Conservation (phyloP, 2,888 invertebrate species). For the Psylliodes chrysocephalus region DNA sequence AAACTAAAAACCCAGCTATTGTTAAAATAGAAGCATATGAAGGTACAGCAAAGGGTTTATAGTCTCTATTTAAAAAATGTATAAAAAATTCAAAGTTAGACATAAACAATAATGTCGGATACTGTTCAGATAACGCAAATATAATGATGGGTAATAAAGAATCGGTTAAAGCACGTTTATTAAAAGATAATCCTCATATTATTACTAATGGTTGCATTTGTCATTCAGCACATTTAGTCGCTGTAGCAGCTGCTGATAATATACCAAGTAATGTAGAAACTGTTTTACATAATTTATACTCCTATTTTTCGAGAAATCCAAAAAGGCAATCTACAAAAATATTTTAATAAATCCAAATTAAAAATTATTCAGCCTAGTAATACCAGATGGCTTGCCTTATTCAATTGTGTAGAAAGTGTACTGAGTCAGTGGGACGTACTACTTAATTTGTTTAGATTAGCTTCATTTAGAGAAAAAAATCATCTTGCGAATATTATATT, state of each 20-base stretch:
- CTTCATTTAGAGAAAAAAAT: constrained; percentile 23
- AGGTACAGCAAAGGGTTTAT: constrained; percentile 34
- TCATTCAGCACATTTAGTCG: constrained; percentile 32
- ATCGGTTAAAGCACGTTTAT: constrained; percentile 32
- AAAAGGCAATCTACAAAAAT: constrained; percentile 37
- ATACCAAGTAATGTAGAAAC: constrained; percentile 31
- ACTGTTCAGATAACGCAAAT: constrained; percentile 33
- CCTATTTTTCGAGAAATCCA: constrained; percentile 38
- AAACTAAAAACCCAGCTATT: constrained; percentile 16
- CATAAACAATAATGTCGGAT: constrained; percentile 26
- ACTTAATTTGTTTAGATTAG: constrained; percentile 16
- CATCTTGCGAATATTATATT: constrained; percentile 11
- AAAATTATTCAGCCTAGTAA: constrained; percentile 35
- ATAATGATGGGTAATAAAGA: constrained; percentile 33
- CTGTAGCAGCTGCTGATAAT: constrained; percentile 30
- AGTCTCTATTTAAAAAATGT: constrained; percentile 23
- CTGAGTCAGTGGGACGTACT: constrained; percentile 34
- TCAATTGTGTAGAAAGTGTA: constrained; percentile 34
- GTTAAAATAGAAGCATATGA: constrained; percentile 29
- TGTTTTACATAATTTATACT: constrained; percentile 32
- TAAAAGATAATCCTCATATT: constrained; percentile 24
- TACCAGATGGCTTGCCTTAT: constrained; percentile 36
- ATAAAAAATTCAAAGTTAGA: constrained; percentile 25
- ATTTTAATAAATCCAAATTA: no score
- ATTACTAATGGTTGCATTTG: constrained; percentile 33